Evolutionary conservation across 2,797 vertebrate species (phyloP).

Genomic region (Helostoma temminkii): DNA sequence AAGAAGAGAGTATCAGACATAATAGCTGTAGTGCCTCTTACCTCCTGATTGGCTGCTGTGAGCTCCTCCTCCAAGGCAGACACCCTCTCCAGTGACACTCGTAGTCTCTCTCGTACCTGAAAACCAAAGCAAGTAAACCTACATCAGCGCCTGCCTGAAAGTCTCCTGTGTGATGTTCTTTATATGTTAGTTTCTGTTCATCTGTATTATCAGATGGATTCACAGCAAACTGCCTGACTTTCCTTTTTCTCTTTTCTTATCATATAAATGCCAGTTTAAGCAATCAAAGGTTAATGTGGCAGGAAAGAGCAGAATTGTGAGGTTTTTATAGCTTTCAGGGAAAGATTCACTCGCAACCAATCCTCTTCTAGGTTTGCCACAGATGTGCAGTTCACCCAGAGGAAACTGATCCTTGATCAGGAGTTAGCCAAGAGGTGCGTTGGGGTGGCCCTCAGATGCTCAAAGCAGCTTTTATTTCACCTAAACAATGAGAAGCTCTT

Average conservation of each 20-base stretch:
- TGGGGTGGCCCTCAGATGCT: conserved; percentile 5
- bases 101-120: conserved; percentile 97
- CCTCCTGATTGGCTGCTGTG: conserved; percentile 98
- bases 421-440: conserved; percentile 16
- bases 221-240: neutral
- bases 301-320: conserved; percentile 9
- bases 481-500: conserved; percentile 28
- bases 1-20: neutral
- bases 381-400: conserved; percentile 9
- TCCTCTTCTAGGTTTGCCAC: neutral
- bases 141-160: neutral
- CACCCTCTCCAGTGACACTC: conserved; percentile 98
- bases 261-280: neutral
- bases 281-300: conserved; percentile 18
- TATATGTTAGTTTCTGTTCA: neutral
- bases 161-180: neutral
- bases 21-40: conserved; percentile 70
- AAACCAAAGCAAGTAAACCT: conserved; percentile 66
- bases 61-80: conserved; percentile 99
- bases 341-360: no score
- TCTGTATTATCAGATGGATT: neutral
- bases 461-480: conserved; percentile 39
- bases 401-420: conserved; percentile 48
- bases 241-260: no score
- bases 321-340: conserved; percentile 47